Conservation (phyloP, 2,888 invertebrate species). For the Nephrotoma guestfalica region DNA sequence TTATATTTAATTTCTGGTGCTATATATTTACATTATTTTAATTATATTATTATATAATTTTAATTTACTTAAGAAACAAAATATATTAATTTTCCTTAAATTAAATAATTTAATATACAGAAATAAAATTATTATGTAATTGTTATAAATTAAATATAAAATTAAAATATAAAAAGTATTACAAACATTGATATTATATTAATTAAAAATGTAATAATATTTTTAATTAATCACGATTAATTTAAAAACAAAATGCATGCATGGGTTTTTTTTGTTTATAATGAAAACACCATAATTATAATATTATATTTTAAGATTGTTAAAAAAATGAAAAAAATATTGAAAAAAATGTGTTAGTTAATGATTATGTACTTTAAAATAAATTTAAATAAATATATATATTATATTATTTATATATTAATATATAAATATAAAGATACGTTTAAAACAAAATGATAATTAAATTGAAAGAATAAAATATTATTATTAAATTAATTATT, state of each 20-base stretch:
- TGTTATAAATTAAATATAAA: not conserved
- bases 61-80: not conserved
- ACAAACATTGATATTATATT: not conserved
- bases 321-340: not conserved
- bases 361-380: not conserved
- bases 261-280: not conserved
- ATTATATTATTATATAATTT: not conserved
- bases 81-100: not conserved
- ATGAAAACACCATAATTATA: not conserved
- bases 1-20: not conserved
- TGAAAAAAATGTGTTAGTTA: not conserved
- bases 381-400: no score
- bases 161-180: not conserved
- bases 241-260: not conserved
- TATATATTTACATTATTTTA: not conserved
- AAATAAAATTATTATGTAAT: not conserved
- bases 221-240: not conserved
- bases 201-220: not conserved
- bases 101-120: not conserved
- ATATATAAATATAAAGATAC: not conserved
- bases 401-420: not conserved
- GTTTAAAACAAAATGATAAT: not conserved
- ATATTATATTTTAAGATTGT: not conserved
- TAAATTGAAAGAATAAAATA: not conserved
- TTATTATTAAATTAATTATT: not conserved